A percentile compares a stretch with the other conserved stretches of the same genome.
Evolutionary conservation across 2,888 invertebrate genomes (phyloP).

Genomic region (Cremastobaeus sp.): DNA sequence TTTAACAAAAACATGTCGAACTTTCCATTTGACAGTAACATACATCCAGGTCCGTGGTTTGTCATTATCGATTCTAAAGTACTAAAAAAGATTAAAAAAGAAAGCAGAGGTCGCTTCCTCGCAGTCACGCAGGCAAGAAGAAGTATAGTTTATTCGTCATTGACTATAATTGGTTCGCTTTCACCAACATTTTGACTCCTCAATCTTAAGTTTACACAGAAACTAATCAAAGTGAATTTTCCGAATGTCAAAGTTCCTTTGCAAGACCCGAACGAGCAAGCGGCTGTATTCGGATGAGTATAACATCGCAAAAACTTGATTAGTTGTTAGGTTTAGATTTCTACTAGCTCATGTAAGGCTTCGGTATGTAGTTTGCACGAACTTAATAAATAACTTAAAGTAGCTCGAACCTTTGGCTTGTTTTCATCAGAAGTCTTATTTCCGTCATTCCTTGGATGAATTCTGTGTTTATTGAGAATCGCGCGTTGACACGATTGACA

Average conservation of each 20-base stretch:
- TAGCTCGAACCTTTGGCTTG: slow-evolving; percentile 63
- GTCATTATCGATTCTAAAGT: slow-evolving; percentile 31
- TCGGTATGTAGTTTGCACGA: slow-evolving; percentile 71
- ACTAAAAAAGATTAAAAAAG: slow-evolving; percentile 10
- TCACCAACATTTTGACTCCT: slow-evolving; percentile 28
- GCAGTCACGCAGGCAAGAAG: slow-evolving; percentile 25
- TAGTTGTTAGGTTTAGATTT: slow-evolving; percentile 73
- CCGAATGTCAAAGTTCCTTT: slow-evolving; percentile 39
- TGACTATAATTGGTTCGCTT: slow-evolving; percentile 32
- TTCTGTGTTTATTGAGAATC: slow-evolving; percentile 34
- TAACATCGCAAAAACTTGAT: slow-evolving; percentile 50
- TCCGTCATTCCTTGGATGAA: slow-evolving; percentile 37
- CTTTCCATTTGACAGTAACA: slow-evolving; percentile 54
- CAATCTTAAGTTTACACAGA: slow-evolving; percentile 21
- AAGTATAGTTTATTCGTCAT: slow-evolving; percentile 39
- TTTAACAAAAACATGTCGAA: slow-evolving; percentile 53
- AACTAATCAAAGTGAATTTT: slow-evolving; percentile 17
- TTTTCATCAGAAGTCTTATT: slow-evolving; percentile 45
- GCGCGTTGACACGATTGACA: slow-evolving; percentile 28
- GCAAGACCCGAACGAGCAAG: slow-evolving; percentile 26
- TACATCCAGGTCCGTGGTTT: slow-evolving; percentile 27
- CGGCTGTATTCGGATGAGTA: slow-evolving; percentile 37
- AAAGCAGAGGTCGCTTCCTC: slow-evolving; percentile 38
- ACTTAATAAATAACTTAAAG: slow-evolving; percentile 67
- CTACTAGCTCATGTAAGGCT: slow-evolving; percentile 68